These are phyloP conservation scores for Zoroaster sp. DNA, from an alignment of 53 echinoderm and acorn worm species.

Conservation along the genomic window DNA sequence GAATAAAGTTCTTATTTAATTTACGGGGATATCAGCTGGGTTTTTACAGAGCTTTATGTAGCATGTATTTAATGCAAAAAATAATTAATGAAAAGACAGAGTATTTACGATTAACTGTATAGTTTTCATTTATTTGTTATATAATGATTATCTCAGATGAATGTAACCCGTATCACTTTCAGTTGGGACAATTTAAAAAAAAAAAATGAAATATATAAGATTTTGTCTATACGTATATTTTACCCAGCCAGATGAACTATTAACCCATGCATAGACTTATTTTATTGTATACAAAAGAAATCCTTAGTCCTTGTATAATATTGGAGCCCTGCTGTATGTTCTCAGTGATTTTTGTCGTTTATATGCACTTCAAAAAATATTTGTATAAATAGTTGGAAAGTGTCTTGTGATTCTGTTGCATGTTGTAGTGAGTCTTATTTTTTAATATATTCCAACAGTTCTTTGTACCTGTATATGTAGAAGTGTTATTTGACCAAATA, in stretches of 20 bases:
- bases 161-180: slow-evolving; percentile 71
- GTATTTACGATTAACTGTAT: slow-evolving; percentile 68
- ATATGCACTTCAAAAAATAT: slow-evolving; percentile 62
- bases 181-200: slow-evolving; percentile 56
- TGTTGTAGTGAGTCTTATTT: slow-evolving; percentile 61
- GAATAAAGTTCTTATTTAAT: slow-evolving; percentile 70
- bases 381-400: slow-evolving; percentile 68
- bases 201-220: slow-evolving; percentile 67
- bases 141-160: slow-evolving; percentile 52
- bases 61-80: slow-evolving; percentile 65
- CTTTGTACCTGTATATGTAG: slow-evolving; percentile 82
- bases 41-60: slow-evolving; percentile 64
- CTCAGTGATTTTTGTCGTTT: slow-evolving; percentile 42
- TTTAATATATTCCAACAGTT: slow-evolving; percentile 83
- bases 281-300: slow-evolving; percentile 72
- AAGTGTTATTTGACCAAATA: slow-evolving; percentile 81
- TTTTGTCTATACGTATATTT: slow-evolving; percentile 76
- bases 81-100: slow-evolving; percentile 60
- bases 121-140: slow-evolving; percentile 66
- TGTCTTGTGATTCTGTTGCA: slow-evolving; percentile 64
- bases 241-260: slow-evolving; percentile 75
- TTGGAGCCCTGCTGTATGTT: slow-evolving; percentile 40
- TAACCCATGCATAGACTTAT: slow-evolving; percentile 72
- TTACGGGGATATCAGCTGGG: slow-evolving; percentile 57
- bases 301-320: slow-evolving; percentile 36